These are phyloP conservation scores for Oeneis ivallda DNA, from an alignment of 2,888 invertebrate species.

Conservation along the genomic window DNA sequence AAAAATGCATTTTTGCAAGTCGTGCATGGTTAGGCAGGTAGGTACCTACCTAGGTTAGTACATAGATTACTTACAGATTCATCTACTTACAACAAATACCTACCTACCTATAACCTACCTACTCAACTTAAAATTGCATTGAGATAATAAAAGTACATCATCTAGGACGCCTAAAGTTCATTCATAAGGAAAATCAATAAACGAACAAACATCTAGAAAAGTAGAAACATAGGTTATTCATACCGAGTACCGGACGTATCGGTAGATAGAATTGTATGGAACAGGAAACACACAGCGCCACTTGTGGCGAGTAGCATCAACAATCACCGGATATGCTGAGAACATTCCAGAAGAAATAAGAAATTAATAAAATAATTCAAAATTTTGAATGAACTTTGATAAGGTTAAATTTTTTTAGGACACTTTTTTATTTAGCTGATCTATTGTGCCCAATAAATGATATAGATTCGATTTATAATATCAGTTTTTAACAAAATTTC, in stretches of 20 bases:
- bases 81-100: too few species aligned
- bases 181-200: slow-evolving; percentile 39
- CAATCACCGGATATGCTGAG: slow-evolving; percentile 57
- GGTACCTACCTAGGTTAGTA: not conserved
- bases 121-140: not conserved
- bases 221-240: slow-evolving; percentile 32
- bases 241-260: slow-evolving; percentile 34
- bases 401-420: not conserved
- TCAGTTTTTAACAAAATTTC: slow-evolving; percentile 32
- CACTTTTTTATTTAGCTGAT: not conserved
- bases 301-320: slow-evolving; percentile 49
- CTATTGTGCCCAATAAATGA: slow-evolving; percentile 36
- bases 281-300: slow-evolving; percentile 57
- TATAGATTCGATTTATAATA: slow-evolving; percentile 34
- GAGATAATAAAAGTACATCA: not conserved
- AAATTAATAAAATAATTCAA: slow-evolving; percentile 29
- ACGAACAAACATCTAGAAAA: slow-evolving; percentile 42
- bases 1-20: too few species aligned
- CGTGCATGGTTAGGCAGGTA: too few species aligned
- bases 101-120: not conserved
- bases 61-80: too few species aligned
- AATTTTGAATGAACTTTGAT: slow-evolving; percentile 40
- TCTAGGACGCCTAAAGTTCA: slow-evolving; percentile 13
- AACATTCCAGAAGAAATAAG: slow-evolving; percentile 60
- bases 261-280: slow-evolving; percentile 27